These are phyloP conservation scores for Brachypalpus laphriformis DNA, from an alignment of 2,888 invertebrate species.

Conservation along the genomic window DNA sequence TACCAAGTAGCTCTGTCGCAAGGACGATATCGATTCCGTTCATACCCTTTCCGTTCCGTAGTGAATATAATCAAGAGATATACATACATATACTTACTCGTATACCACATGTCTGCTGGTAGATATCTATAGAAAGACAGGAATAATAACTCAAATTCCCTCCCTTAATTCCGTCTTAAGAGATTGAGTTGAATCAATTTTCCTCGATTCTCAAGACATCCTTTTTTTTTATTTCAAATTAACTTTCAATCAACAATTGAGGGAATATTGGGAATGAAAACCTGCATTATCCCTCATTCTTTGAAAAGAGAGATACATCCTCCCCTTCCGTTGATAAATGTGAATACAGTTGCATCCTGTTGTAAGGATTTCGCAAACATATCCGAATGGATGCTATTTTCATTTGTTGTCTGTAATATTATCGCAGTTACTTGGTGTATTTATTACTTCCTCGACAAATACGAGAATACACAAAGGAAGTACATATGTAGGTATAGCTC, in stretches of 20 bases:
- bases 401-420: slow-evolving; percentile 23
- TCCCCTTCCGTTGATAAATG: not conserved
- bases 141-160: not conserved
- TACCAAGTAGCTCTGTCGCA: too few relatives aligned
- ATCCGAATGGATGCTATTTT: not conserved
- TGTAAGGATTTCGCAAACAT: slow-evolving; percentile 1
- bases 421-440: slow-evolving; percentile 14
- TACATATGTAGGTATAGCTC: not conserved
- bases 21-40: too few relatives aligned
- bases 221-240: not conserved
- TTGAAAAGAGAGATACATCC: not conserved
- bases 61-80: too few relatives aligned
- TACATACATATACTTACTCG: too few relatives aligned
- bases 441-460: slow-evolving; percentile 17
- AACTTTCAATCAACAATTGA: slow-evolving; percentile 1
- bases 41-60: too few relatives aligned
- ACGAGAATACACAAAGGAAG: not conserved
- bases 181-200: slow-evolving; percentile 23
- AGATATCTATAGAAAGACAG: too few relatives aligned
- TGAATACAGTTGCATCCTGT: slow-evolving; percentile 28
- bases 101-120: too few relatives aligned
- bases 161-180: not conserved
- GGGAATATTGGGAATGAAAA: not conserved
- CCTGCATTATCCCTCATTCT: slow-evolving; percentile 5
- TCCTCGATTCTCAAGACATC: not conserved